These are phyloP conservation scores for Celastrina argiolus DNA, from an alignment of 2,888 invertebrate genomes.

Conservation along the genomic window DNA sequence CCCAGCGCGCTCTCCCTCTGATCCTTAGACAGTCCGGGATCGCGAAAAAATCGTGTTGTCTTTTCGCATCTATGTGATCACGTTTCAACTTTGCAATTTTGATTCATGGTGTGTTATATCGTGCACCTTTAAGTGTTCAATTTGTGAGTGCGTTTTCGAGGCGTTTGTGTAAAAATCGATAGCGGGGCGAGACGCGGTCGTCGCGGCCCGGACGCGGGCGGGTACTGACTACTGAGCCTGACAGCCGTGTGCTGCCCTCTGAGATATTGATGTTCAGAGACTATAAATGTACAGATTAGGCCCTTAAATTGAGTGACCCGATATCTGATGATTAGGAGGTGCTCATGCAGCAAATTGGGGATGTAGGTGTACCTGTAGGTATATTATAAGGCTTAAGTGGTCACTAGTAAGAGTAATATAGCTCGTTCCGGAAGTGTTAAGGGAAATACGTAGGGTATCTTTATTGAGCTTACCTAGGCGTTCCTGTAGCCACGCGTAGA, in stretches of 20 bases:
- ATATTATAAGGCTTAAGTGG: too few species aligned
- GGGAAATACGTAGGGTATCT: too few species aligned
- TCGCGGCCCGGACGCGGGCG: slow-evolving; percentile 58
- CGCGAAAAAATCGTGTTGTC: slow-evolving; percentile 31
- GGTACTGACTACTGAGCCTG: slow-evolving; percentile 53
- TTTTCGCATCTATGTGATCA: slow-evolving; percentile 37
- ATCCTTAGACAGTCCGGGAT: slow-evolving; percentile 42
- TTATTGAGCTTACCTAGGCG: too few species aligned
- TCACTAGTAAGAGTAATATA: too few species aligned
- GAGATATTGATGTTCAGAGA: slow-evolving; percentile 35
- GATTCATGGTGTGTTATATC: slow-evolving; percentile 38
- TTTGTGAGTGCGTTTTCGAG: slow-evolving; percentile 33
- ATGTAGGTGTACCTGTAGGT: neutral
- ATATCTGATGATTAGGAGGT: neutral
- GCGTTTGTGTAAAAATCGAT: slow-evolving; percentile 30
- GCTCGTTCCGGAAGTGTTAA: too few species aligned
- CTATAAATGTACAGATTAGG: slow-evolving; percentile 22
- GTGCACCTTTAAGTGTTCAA: slow-evolving; percentile 29
- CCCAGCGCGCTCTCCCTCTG: slow-evolving; percentile 38
- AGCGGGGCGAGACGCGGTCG: slow-evolving; percentile 32
- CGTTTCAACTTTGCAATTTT: slow-evolving; percentile 35
- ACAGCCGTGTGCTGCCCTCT: slow-evolving; percentile 36
- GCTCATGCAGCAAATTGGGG: slow-evolving; percentile 12
- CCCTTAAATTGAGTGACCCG: slow-evolving; percentile 18
- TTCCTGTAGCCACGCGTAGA: too few species aligned